Percentiles rank a stretch among this genome's conserved stretches.
These are phyloP conservation scores for Oedothorax gibbosus DNA, from an alignment of 1,140 invertebrate genomes.

Conservation along the genomic window DNA sequence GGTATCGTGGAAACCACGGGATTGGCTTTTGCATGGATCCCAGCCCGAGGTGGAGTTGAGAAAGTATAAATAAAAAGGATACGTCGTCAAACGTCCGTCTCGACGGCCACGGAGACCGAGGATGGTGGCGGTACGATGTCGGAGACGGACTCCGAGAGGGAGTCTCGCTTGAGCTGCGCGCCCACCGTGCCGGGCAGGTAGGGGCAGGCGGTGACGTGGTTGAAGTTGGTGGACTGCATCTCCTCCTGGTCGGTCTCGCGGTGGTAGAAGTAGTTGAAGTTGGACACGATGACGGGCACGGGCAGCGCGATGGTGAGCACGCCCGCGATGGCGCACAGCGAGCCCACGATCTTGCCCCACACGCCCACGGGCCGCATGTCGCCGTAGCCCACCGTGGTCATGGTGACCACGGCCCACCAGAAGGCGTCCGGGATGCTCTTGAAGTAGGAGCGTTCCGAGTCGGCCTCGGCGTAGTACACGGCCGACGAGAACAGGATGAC, in stretches of 20 bases:
- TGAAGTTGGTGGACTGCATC: slow-evolving; percentile 97
- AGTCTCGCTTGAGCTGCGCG: slow-evolving; percentile 55
- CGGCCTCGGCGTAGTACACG: slow-evolving; percentile 98
- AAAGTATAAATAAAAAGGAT: slow-evolving; percentile 24
- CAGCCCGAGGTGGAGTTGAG: slow-evolving; percentile 41
- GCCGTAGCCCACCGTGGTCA: slow-evolving; percentile 98
- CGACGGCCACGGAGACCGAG: slow-evolving; percentile 55
- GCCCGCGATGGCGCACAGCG: slow-evolving; percentile 98
- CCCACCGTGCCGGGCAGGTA: slow-evolving; percentile 92
- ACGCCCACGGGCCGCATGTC: slow-evolving; percentile 98
- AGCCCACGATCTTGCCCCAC: slow-evolving; percentile 99
- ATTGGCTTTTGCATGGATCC: no score
- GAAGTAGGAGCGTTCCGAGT: slow-evolving; percentile 95
- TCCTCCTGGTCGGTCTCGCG: slow-evolving; percentile 98
- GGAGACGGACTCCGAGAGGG: slow-evolving; percentile 55
- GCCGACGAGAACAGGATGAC: slow-evolving; percentile 98
- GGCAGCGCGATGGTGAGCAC: slow-evolving; percentile 98
- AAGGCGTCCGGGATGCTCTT: slow-evolving; percentile 97
- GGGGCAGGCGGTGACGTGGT: slow-evolving; percentile 95
- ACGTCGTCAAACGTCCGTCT: slow-evolving; percentile 45
- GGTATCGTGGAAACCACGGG: no score
- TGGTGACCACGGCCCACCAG: slow-evolving; percentile 99
- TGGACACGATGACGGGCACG: slow-evolving; percentile 95
- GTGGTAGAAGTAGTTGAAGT: slow-evolving; percentile 99
- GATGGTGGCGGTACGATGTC: slow-evolving; percentile 50